Evolutionary conservation across 2,113 vertebrate species (phyloP).

Genomic region (Engraulis encrasicolus): DNA sequence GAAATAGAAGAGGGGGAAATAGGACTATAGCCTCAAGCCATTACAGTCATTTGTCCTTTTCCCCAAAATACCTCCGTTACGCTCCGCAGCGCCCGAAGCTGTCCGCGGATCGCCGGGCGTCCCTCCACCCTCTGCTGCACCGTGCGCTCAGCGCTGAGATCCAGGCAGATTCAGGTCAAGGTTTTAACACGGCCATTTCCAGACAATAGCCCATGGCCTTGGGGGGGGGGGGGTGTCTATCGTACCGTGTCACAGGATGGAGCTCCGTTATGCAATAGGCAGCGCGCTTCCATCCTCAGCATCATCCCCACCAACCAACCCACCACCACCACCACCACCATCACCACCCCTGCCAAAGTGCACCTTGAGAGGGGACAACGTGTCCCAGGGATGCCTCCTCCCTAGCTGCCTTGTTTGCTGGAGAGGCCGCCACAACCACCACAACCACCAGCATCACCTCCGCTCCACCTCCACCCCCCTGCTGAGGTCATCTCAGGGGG

Average conservation of each 20-base stretch:
- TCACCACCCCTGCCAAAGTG: background rate
- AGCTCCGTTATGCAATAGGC: background rate
- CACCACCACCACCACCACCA: no score
- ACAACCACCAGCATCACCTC: no score
- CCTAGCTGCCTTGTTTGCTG: background rate
- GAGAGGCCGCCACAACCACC: background rate
- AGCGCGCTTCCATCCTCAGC: no score
- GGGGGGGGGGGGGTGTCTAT: background rate
- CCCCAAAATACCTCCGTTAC: background rate
- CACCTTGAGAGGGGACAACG: background rate
- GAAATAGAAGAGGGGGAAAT: background rate
- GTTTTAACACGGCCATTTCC: conserved; percentile 11
- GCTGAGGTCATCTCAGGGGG: background rate
- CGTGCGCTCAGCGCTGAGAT: no score
- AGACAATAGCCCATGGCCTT: background rate
- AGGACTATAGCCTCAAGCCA: background rate
- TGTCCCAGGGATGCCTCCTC: background rate
- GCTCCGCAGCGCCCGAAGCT: background rate
- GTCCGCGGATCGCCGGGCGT: no score
- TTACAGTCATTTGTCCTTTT: background rate
- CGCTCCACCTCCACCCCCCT: no score
- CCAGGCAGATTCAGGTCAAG: conserved; percentile 16
- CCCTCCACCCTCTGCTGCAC: background rate
- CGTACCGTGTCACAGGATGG: background rate
- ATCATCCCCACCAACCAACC: no score